These are phyloP conservation scores for Phalacrocorax pelagicus DNA, from an alignment of 2,113 vertebrate species.

Conservation along the genomic window DNA sequence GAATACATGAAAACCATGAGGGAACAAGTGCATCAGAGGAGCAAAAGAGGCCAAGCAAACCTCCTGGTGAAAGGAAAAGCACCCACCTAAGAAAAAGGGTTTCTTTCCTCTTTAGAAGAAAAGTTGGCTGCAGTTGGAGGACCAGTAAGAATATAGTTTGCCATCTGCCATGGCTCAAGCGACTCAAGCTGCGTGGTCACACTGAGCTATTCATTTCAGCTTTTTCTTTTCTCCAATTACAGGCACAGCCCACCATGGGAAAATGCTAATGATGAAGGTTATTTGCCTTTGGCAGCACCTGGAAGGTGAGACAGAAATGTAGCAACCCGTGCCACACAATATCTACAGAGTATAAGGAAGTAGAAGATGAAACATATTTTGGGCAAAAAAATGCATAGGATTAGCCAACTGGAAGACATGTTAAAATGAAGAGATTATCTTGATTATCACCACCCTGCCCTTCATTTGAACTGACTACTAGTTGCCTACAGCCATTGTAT, in stretches of 20 bases:
- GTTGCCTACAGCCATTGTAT: neutral
- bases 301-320: neutral
- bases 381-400: neutral
- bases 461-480: neutral
- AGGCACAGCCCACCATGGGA: neutral
- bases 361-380: neutral
- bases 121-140: neutral
- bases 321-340: neutral
- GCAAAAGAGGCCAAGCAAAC: neutral
- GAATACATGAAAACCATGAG: neutral
- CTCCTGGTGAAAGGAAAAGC: neutral
- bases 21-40: neutral
- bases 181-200: neutral
- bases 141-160: neutral
- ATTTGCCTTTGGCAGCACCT: neutral
- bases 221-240: neutral
- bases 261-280: neutral
- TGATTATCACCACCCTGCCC: neutral
- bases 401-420: neutral
- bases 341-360: neutral
- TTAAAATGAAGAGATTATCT: neutral
- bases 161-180: neutral
- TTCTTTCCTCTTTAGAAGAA: neutral
- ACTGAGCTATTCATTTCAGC: neutral
- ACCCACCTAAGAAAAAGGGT: neutral